Evolutionary conservation across 2,113 vertebrate species (phyloP), one percentile per base, ranked within the genome.

Genomic region (Paedocypris sp.): DNA sequence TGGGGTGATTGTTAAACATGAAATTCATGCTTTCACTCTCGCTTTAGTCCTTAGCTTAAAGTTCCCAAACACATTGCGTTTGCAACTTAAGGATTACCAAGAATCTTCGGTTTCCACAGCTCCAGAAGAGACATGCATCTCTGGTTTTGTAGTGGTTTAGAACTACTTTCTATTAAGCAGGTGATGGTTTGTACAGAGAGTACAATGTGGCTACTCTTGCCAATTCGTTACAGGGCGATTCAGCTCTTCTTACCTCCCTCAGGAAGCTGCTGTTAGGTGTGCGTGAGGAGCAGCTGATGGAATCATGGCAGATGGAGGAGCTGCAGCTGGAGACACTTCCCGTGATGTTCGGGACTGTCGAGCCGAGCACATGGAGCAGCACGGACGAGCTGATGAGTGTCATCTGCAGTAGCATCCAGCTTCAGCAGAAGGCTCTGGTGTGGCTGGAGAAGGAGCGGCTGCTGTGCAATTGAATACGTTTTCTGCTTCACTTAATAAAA

Each of bases 261-360:
- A 86, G 85, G 75, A 87, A 87, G 72, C 66, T 86, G 64, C 74
- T 87, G 11, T 76, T 75, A 2, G 62, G 74, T 1, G 71, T 72
- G 38, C 69, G 73, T 6, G 81, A 82, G 31, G 76, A 82, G 9
- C 56, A 50, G 4, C 58, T 80, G 3, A 81, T 85, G 80, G 79
- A 84, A 28, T 58, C 75, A 51, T 80, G 81, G 49, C 78, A 80
- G 28, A 66, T 68, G 0, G 85, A 87, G 70, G 82, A 83, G 73
- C 72, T 85, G 60, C 83, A 83, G 75, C 72, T 87, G 63, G 84
- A 87, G 74, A 80, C 67, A 0, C 64, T 87, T 15, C 82, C 85
- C 1, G 42, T 86, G 71, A 74, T 83, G 32, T 73, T 79, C 74
- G 59, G 65, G 70, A 83, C 75, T 3, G 48, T 87, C 60, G 76